Percentiles rank a stretch among this genome's conserved stretches.
phyloP scores from a whole-genome alignment of 1,140 invertebrate genomes.

The Sycophaga agraensis region DNA sequence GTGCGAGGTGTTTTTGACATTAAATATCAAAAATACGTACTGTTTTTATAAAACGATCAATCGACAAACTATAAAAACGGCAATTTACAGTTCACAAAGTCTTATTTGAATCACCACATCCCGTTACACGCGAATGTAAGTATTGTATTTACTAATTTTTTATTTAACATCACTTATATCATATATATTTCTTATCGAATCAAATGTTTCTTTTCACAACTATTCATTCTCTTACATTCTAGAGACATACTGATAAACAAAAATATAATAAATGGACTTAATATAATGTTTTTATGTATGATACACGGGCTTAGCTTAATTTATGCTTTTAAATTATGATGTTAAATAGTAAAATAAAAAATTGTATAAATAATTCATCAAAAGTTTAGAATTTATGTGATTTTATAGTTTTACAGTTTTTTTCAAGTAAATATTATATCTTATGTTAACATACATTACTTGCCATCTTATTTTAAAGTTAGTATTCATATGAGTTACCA shows the following conservation, averaged over 20 bases:
- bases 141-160: conserved; percentile 14
- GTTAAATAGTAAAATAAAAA: too few relatives aligned
- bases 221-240: background rate
- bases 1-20: conserved; percentile 1
- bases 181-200: background rate
- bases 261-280: background rate
- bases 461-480: too few relatives aligned
- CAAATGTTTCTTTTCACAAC: conserved; percentile 4
- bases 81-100: conserved; percentile 8
- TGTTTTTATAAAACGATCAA: conserved; percentile 8
- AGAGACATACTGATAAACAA: background rate
- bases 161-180: conserved; percentile 21
- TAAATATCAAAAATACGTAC: conserved; percentile 7
- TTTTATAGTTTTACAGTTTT: too few relatives aligned
- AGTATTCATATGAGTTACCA: too few relatives aligned
- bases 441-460: too few relatives aligned
- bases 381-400: too few relatives aligned
- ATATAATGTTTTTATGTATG: too few relatives aligned
- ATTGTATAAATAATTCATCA: too few relatives aligned
- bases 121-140: conserved; percentile 10
- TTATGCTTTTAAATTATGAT: too few relatives aligned
- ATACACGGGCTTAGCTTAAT: too few relatives aligned
- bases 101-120: conserved; percentile 4
- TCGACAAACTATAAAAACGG: conserved; percentile 13
- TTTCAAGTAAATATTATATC: too few relatives aligned